phyloP scores from a whole-genome alignment of 2,797 vertebrate genomes.

The Xenentodon cancila region DNA sequence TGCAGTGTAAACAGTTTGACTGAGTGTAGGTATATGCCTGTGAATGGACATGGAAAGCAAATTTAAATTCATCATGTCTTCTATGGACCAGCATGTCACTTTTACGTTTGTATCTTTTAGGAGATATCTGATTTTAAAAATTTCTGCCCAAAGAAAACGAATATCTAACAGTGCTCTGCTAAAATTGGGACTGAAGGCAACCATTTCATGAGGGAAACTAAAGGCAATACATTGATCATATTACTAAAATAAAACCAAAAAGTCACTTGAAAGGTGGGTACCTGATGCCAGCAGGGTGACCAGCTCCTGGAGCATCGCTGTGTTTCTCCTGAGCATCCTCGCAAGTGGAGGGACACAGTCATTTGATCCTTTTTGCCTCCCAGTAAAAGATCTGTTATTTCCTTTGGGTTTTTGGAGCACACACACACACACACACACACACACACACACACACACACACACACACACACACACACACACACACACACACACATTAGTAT shows the following conservation, averaged over 20 bases:
- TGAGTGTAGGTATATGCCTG: too few relatives aligned
- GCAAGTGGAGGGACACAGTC: conserved; percentile 17
- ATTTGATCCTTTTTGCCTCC: conserved; percentile 5
- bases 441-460: too few relatives aligned
- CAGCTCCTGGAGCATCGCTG: conserved; percentile 40
- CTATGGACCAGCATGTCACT: neutral
- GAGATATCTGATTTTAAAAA: neutral
- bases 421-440: too few relatives aligned
- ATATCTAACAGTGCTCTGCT: too few relatives aligned
- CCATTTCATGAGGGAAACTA: too few relatives aligned
- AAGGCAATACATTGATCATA: too few relatives aligned
- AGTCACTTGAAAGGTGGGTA: neutral
- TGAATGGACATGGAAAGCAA: neutral
- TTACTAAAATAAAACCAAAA: too few relatives aligned
- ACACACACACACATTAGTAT: conserved; percentile 13
- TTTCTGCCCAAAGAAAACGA: neutral
- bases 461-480: too few relatives aligned
- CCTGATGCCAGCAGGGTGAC: conserved; percentile 50
- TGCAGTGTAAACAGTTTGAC: too few relatives aligned
- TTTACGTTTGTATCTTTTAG: neutral
- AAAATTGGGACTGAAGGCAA: too few relatives aligned
- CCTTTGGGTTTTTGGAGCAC: conserved; percentile 1
- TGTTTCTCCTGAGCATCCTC: conserved; percentile 28
- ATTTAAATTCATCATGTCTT: neutral
- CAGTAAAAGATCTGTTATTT: conserved; percentile 31